Conservation (phyloP, 1,140 invertebrate species). For the Apis cerana region DNA sequence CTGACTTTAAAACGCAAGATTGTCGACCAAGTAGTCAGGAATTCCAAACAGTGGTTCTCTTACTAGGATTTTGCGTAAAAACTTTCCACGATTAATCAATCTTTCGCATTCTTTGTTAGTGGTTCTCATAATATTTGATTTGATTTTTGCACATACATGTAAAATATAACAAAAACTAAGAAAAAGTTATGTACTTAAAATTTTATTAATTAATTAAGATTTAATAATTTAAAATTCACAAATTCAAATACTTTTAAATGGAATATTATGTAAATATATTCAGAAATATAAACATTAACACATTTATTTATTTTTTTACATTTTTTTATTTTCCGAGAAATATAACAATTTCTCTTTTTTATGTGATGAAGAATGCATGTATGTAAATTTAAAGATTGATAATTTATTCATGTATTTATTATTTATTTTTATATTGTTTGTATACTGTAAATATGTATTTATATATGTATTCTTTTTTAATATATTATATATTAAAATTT, state of each 20-base stretch:
- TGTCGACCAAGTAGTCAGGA: constrained; percentile 31
- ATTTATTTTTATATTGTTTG: not conserved
- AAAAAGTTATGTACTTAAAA: not conserved
- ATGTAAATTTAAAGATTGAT: not conserved
- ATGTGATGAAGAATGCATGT: not conserved
- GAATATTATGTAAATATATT: not conserved
- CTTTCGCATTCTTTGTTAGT: constrained; percentile 13
- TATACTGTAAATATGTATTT: not conserved
- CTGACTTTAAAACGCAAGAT: constrained; percentile 39
- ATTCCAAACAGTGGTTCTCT: constrained; percentile 37
- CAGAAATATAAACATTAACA: not conserved
- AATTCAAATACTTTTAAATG: not conserved
- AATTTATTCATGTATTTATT: not conserved
- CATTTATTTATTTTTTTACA: not conserved
- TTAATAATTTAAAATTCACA: not conserved
- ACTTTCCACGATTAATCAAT: constrained; percentile 19
- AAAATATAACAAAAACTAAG: not conserved
- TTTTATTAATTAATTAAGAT: no score
- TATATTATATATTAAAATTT: not conserved
- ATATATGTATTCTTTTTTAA: not conserved
- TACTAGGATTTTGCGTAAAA: not conserved
- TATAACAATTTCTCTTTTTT: not conserved
- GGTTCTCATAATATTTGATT: not conserved
- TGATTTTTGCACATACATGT: not conserved
- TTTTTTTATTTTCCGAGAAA: not conserved